A percentile compares a stretch with the other conserved stretches of the same genome.
Evolutionary conservation across 30 jellyfish, hydroid and myxozoan genomes (phyloP).

Genomic region (Haliclystus octoradiatus): DNA sequence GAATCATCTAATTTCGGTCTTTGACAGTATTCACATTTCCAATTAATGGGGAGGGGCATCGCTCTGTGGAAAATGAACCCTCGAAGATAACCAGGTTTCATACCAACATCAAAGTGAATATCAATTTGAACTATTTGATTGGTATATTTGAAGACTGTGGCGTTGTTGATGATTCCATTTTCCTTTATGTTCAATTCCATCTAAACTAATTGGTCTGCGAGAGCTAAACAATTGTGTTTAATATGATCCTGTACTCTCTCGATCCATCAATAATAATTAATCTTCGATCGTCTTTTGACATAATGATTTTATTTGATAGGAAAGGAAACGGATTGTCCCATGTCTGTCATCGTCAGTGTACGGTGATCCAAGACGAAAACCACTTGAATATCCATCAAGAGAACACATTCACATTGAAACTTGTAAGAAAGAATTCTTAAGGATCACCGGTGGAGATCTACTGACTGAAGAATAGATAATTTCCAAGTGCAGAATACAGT

Average conservation of each 20-base stretch:
- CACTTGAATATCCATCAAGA: constrained; percentile 36
- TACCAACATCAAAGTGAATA: too few relatives aligned
- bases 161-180: neutral
- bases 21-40: too few relatives aligned
- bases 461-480: constrained; percentile 28
- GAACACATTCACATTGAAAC: constrained; percentile 56
- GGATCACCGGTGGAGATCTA: constrained; percentile 48
- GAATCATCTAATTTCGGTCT: too few relatives aligned
- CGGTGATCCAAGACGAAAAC: constrained; percentile 55
- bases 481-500: too few relatives aligned
- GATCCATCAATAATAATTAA: too few relatives aligned
- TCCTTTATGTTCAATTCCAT: neutral
- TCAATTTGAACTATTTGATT: too few relatives aligned
- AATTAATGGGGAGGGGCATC: too few relatives aligned
- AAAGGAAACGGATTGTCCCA: constrained; percentile 28
- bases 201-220: too few relatives aligned
- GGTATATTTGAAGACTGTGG: neutral
- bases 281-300: neutral
- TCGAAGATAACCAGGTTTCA: too few relatives aligned
- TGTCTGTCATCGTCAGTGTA: constrained; percentile 31
- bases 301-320: constrained; percentile 21
- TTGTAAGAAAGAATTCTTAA: constrained; percentile 47
- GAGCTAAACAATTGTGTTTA: too few relatives aligned
- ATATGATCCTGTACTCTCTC: too few relatives aligned
- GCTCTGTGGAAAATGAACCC: too few relatives aligned